Evolutionary conservation across 2,113 vertebrate genomes (phyloP), one percentile per base, ranked within the genome.

Genomic region (Alectura lathami): DNA sequence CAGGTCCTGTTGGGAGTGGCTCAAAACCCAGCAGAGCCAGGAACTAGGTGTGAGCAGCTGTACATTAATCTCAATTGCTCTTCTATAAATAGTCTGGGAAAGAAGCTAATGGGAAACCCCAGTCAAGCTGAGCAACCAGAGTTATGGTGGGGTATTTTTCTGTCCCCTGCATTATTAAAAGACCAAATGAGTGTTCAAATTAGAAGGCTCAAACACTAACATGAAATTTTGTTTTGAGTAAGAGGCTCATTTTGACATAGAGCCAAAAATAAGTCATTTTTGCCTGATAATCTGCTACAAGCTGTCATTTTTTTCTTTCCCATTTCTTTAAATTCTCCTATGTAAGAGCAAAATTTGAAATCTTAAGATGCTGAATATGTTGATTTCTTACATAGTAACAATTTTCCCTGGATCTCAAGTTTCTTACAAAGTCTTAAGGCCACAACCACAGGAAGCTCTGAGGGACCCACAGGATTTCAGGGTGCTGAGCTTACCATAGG

Each of bases 21-120:
- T 93, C 36, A 94, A 85, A 93, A 85, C 75, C 45, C 72, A 88
- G 66, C 75, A 89, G 87, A 94, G 91, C 70, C 89, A 94, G 85
- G 87, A 95, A 83, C 89, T 95, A 69, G 59, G 81, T 79, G 74
- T 43, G 30, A 95, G 60, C 83, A 92, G 83, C 88, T 86, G 78
- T 72, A 92, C 83, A 94, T 93, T 94, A 93, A 95, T 95, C 92
- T 96, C 93, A 96, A 95, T 95, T 96, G 92, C 77, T 57, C 2
- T 68, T 84, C 95, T 97, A 91, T 96, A 96, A 97, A 96, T 94
- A 94, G 93, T 16, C 86, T 93, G 84, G 83, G 91, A 96, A 92
- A 94, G 81, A 85, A 85, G 78, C 78, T 32, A 95, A 87, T 80
- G 82, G 92, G 94, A 93, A 97, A 94, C 77, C 66, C 77, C 57